Percentiles rank a stretch among this genome's conserved stretches.
Evolutionary conservation across 1,140 invertebrate genomes (phyloP).

Genomic region (Melanaphis sacchari): DNA sequence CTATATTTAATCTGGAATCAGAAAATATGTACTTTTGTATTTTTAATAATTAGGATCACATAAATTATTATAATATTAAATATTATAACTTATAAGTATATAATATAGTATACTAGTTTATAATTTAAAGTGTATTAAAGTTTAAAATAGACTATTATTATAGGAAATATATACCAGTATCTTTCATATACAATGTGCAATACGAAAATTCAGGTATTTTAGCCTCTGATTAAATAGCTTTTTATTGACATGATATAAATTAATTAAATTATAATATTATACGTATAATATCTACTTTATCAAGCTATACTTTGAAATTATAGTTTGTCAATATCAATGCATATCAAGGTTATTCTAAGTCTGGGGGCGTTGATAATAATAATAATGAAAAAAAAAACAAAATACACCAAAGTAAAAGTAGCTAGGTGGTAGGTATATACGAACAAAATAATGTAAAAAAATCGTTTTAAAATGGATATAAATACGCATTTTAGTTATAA

Average conservation of each 20-base stretch:
- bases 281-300: not conserved
- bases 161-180: not conserved
- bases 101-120: not conserved
- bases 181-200: not conserved
- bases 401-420: conserved; percentile 44
- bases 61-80: not conserved
- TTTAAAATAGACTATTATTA: not conserved
- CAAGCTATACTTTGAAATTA: not conserved
- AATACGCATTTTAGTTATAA: not conserved
- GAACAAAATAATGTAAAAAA: not conserved
- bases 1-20: not conserved
- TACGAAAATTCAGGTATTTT: not conserved
- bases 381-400: conserved; percentile 13
- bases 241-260: not conserved
- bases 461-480: conserved; percentile 27
- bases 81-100: not conserved
- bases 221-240: not conserved
- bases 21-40: too few relatives aligned
- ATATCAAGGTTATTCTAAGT: conserved; percentile 23
- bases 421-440: too few relatives aligned
- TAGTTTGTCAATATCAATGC: not conserved
- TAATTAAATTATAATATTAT: not conserved
- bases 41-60: too few relatives aligned
- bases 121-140: not conserved
- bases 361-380: conserved; percentile 31